phyloP scores from a whole-genome alignment of 2,888 invertebrate genomes.

The Limenitis camilla region DNA sequence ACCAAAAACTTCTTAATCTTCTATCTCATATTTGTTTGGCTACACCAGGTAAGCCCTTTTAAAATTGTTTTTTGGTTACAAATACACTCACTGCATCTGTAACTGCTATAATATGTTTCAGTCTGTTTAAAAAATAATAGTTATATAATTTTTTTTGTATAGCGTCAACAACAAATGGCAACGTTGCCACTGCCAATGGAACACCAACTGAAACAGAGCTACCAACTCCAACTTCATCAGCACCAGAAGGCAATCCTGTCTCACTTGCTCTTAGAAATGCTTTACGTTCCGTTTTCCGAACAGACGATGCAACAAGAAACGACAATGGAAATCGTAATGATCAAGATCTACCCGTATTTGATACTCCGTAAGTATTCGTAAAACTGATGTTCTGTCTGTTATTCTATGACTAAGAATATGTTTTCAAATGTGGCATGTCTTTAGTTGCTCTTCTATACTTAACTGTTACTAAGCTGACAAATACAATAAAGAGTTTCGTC shows the following conservation, averaged over 20 bases:
- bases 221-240: constrained; percentile 60
- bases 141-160: not conserved
- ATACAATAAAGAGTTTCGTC: too few species aligned
- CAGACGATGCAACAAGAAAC: constrained; percentile 40
- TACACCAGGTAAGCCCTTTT: constrained; percentile 37
- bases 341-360: constrained; percentile 53
- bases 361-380: constrained; percentile 45
- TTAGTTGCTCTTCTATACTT: too few species aligned
- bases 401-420: too few species aligned
- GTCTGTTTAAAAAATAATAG: too few species aligned
- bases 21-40: constrained; percentile 56
- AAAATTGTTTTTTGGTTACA: not conserved
- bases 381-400: too few species aligned
- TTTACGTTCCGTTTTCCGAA: constrained; percentile 57
- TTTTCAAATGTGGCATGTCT: too few species aligned
- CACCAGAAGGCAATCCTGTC: constrained; percentile 50
- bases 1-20: constrained; percentile 48
- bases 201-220: constrained; percentile 61
- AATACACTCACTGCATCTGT: too few species aligned
- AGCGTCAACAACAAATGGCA: constrained; percentile 30
- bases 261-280: constrained; percentile 60
- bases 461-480: too few species aligned
- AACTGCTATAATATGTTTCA: too few species aligned
- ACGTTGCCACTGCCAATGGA: constrained; percentile 41
- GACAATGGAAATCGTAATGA: constrained; percentile 48